Base-by-base conservation (phyloP, 2,797 vertebrate species). In the Threskiornis aethiopicus region DNA sequence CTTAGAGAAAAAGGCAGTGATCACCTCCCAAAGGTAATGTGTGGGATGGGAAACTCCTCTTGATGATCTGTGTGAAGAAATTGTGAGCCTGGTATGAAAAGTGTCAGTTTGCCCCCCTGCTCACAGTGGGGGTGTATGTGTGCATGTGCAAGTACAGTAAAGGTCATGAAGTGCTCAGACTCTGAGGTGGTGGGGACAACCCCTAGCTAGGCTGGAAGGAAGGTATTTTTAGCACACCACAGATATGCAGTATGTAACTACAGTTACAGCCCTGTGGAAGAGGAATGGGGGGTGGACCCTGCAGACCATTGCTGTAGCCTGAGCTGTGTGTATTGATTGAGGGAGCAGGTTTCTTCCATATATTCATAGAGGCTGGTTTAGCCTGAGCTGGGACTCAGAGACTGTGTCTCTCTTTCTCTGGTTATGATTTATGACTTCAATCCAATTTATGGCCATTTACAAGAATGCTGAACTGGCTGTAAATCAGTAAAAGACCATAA, bases 361-460 rank as follows among this genome's bases (percentile, higher is more conserved):
- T 97, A 98, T 98, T 98, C 96, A 84, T 41, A 97, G 93, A 96
- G 83, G 94, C 95, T 97, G 96, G 93, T 96, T 98, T 98, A 98
- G 97, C 85, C 93, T 94, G 96, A 97, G 93, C 97, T 96, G 97
- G 93, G 93, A 93, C 91, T 97, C 87, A 41, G 96, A 97, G 97
- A 95, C 96, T 98, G 97, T 96, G 71, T 96, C 88, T 96, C 71
- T 96, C 92, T 91, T 96, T 97, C 96, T 97, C 93, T 94, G 93
- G 97, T 94, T 97, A 97, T 97, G 98, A 98, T 98, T 98, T 98
- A 98, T 98, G 95, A 97, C 97, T 98, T 98, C 98, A 98, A 98
- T 98, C 97, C 98, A 98, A 98, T 98, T 98, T 98, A 98, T 98
- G 97, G 96, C 97, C 98, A 96, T 98, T 98, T 98, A 98, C 97